Evolutionary conservation across 2,797 vertebrate genomes (phyloP), one percentile per base, ranked within the genome.

Genomic region (Lagocephalus sceleratus): DNA sequence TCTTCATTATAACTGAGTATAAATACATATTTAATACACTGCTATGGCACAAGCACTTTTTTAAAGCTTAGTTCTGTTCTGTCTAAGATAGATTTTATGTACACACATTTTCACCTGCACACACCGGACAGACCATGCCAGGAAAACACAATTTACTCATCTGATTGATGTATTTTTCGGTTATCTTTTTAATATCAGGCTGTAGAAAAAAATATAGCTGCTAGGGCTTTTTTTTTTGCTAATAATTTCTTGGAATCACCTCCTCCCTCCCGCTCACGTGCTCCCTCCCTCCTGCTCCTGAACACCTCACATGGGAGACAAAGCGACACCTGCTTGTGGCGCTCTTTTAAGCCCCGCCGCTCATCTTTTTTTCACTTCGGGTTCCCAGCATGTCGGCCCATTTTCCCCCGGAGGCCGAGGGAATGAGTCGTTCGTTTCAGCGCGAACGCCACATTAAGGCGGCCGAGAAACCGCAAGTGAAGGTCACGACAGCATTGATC

Each of bases 391-490:
- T 72, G 73, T 55, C 65, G 12, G 49, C 47, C 61, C 54, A 21
- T 0, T 14, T 78, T 60, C 68, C 71, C 71, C 11, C 17, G 54
- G 57, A 55, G 72, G 54, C 68, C 3, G 1, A 5, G n/a, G 53
- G 60, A 60, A 62, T 22, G 54, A 69, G 69, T 41, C 5, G 3
- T 25, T 15, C 56, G 17, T 61, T 63, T 40, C 69, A 11, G 15
- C 61, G 55, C 54, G 87, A 84, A 87, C 79, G 79, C 75, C 78
- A 81, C 78, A 85, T 80, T 82, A 83, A 69, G 68, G 80, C 84
- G 67, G 57, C 48, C 7, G 2, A 66, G 73, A 73, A 64, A 43
- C 49, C 60, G 66, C 51, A 59, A 68, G 63, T 49, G 9, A 85
- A 79, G 78, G 78, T 78, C 76, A 78, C 65, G 57, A 66, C 75